Evolutionary conservation across 1,140 invertebrate species (phyloP).

Genomic region (Drosophila ambigua): DNA sequence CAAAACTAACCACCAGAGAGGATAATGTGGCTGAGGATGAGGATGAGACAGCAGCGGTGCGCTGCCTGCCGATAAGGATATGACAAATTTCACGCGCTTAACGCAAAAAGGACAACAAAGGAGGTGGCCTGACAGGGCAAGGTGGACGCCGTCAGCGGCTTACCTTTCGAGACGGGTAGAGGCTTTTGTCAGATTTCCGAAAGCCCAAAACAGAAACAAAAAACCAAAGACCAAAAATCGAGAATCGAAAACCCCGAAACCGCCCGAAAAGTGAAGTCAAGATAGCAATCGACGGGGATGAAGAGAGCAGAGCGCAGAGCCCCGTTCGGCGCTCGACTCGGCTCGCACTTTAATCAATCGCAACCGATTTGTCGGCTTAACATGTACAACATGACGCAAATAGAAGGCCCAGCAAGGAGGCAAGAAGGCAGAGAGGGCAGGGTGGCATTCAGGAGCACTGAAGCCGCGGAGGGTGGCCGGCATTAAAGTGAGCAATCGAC

Average conservation of each 20-base stretch:
- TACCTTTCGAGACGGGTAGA: conserved; percentile 48
- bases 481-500: conserved; percentile 80
- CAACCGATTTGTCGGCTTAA: conserved; percentile 84
- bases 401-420: conserved; percentile 23
- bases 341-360: conserved; percentile 82
- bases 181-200: conserved; percentile 46
- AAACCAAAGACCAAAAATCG: conserved; percentile 6
- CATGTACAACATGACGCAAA: conserved; percentile 83
- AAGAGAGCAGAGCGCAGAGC: not conserved
- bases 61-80: conserved; percentile 63
- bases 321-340: conserved; percentile 5
- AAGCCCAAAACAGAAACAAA: conserved; percentile 32
- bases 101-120: conserved; percentile 43
- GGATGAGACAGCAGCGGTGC: conserved; percentile 3
- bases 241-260: not conserved
- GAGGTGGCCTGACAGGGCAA: conserved; percentile 28
- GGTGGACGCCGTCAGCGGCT: conserved; percentile 73
- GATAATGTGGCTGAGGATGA: conserved; percentile 5
- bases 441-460: not conserved
- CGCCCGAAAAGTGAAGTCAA: conserved; percentile 64
- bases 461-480: conserved; percentile 54
- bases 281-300: conserved; percentile 62
- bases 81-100: conserved; percentile 75
- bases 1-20: conserved; percentile 62
- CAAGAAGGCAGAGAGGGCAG: not conserved